Conservation (phyloP, 2,888 invertebrate genomes). For the Drosophila yooni region DNA sequence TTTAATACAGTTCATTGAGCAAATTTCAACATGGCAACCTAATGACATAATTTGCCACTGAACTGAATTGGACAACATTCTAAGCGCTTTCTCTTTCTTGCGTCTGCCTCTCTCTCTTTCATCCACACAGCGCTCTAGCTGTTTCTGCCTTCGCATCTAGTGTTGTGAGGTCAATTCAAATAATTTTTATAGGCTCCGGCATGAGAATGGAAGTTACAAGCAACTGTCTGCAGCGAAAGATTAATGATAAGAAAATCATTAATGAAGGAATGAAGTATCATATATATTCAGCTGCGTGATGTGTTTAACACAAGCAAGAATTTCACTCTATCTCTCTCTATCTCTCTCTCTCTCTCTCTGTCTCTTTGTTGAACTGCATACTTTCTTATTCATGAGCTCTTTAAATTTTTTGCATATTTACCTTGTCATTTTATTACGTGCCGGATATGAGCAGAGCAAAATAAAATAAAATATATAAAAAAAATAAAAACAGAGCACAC, state of each 20-base stretch:
- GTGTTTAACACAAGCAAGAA: conserved; percentile 14
- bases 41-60: conserved; percentile 74
- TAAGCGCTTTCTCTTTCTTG: conserved; percentile 1
- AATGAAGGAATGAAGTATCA: conserved; percentile 47
- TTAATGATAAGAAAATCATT: conserved; percentile 69
- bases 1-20: conserved; percentile 71
- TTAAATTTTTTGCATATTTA: conserved; percentile 69
- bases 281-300: conserved; percentile 5
- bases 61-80: conserved; percentile 49
- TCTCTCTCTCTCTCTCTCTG: not conserved
- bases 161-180: conserved; percentile 38
- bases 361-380: not conserved
- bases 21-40: conserved; percentile 66
- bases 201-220: conserved; percentile 29
- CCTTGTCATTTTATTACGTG: conserved; percentile 79
- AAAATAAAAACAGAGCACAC: conserved; percentile 19
- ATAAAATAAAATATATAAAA: conserved; percentile 60
- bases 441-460: conserved; percentile 72
- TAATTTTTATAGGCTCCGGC: conserved; percentile 59
- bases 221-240: conserved; percentile 50
- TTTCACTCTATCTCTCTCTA: not conserved
- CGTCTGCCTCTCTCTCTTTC: not conserved
- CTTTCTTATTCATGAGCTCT: conserved; percentile 64
- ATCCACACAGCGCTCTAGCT: not conserved
- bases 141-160: conserved; percentile 9